A percentile compares a stretch with the other conserved stretches of the same genome.
Conservation (phyloP, 2,113 vertebrate genomes). For the Pogona vitticeps region DNA sequence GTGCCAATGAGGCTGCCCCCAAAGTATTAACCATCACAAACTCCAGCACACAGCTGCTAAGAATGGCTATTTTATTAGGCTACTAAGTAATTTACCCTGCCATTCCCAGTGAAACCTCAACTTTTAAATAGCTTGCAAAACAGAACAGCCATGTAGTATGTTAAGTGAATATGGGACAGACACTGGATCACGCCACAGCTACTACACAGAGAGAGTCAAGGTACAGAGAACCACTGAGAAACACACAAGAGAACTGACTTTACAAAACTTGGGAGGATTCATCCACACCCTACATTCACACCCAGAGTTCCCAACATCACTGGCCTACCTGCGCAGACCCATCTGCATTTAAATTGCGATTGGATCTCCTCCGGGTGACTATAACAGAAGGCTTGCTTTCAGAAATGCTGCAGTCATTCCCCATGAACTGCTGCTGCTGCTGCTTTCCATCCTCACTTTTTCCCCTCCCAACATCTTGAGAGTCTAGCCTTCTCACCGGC, state of each 20-base stretch:
- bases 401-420: conserved; percentile 72
- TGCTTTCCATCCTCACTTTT: conserved; percentile 77
- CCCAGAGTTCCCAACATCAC: not conserved
- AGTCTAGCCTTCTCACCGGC: conserved; percentile 85
- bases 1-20: not conserved
- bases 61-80: not conserved
- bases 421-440: conserved; percentile 65
- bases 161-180: conserved; percentile 4
- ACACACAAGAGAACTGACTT: not conserved
- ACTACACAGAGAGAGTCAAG: not conserved
- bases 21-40: not conserved
- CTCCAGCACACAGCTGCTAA: not conserved
- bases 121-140: not conserved
- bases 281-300: not conserved
- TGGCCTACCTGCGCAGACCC: conserved; percentile 82
- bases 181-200: too few species aligned
- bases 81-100: not conserved
- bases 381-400: conserved; percentile 93
- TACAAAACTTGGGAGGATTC: not conserved
- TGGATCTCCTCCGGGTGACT: conserved; percentile 90
- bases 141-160: not conserved
- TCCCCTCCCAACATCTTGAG: conserved; percentile 74
- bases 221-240: not conserved
- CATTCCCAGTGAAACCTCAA: not conserved
- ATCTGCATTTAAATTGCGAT: conserved; percentile 83